These are phyloP conservation scores for Ashinkailepas kermadecensis DNA, from an alignment of 2,888 invertebrate genomes.

Conservation along the genomic window DNA sequence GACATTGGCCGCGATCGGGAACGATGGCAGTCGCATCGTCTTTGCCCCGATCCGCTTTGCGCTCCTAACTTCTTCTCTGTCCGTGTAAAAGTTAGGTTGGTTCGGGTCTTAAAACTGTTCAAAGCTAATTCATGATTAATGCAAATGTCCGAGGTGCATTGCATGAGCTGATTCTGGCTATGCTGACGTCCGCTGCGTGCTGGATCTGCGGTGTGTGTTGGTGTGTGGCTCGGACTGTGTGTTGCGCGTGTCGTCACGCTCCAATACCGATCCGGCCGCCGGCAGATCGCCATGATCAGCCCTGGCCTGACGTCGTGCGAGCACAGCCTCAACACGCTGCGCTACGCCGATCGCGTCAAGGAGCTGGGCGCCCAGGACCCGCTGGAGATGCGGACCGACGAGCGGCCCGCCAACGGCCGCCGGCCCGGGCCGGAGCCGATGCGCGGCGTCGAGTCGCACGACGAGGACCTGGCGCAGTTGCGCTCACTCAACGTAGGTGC, in stretches of 20 bases:
- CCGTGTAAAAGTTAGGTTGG: too few relatives aligned
- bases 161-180: too few relatives aligned
- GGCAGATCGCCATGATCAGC: slow-evolving; percentile 92
- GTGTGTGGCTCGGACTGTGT: not conserved
- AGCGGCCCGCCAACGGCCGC: not conserved
- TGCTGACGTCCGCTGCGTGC: not conserved
- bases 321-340: slow-evolving; percentile 92
- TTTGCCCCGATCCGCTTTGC: too few relatives aligned
- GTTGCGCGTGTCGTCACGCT: not conserved
- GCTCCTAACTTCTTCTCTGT: too few relatives aligned
- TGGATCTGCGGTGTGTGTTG: not conserved
- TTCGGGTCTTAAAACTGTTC: too few relatives aligned
- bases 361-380: slow-evolving; percentile 82
- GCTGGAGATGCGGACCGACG: slow-evolving; percentile 45
- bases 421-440: not conserved
- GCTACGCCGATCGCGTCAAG: slow-evolving; percentile 96
- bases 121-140: too few relatives aligned
- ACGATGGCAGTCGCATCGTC: too few relatives aligned
- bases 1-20: too few relatives aligned
- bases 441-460: slow-evolving; percentile 48
- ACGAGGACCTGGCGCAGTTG: slow-evolving; percentile 67
- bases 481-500: slow-evolving; percentile 76
- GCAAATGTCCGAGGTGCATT: too few relatives aligned
- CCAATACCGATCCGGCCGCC: not conserved
- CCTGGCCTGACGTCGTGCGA: slow-evolving; percentile 95